A percentile compares a stretch with the other conserved stretches of the same genome.
Evolutionary conservation across 2,113 vertebrate species (phyloP).

Genomic region (Saccopteryx bilineata): DNA sequence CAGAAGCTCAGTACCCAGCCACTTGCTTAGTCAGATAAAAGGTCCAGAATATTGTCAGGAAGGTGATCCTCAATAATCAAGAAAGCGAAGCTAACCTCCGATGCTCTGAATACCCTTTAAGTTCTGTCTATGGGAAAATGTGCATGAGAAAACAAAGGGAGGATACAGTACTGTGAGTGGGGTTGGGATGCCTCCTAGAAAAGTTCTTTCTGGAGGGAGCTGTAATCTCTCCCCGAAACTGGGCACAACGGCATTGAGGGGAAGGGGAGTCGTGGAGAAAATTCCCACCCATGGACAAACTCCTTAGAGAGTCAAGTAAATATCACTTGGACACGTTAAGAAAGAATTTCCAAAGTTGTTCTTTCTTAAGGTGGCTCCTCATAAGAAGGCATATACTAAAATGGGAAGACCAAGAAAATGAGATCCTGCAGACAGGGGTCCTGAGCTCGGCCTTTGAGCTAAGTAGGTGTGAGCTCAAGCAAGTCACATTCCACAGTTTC

Average conservation of each 20-base stretch:
- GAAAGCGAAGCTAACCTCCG: neutral
- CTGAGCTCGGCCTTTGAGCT: neutral
- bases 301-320: neutral
- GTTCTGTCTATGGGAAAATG: neutral
- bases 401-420: neutral
- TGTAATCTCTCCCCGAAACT: neutral
- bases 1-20: neutral
- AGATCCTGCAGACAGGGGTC: neutral
- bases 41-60: accelerated
- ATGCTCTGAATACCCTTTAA: neutral
- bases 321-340: neutral
- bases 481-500: neutral
- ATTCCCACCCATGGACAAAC: neutral
- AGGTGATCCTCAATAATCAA: neutral
- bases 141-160: neutral
- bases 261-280: neutral
- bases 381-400: neutral
- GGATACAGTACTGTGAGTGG: neutral
- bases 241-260: neutral
- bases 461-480: neutral
- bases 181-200: neutral
- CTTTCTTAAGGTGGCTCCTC: neutral
- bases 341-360: slow-evolving; percentile 6
- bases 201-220: neutral
- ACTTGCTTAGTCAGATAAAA: neutral